These are phyloP conservation scores for Sinocyclocheilus rhinocerous DNA, from an alignment of 2,113 vertebrate species.

Conservation along the genomic window DNA sequence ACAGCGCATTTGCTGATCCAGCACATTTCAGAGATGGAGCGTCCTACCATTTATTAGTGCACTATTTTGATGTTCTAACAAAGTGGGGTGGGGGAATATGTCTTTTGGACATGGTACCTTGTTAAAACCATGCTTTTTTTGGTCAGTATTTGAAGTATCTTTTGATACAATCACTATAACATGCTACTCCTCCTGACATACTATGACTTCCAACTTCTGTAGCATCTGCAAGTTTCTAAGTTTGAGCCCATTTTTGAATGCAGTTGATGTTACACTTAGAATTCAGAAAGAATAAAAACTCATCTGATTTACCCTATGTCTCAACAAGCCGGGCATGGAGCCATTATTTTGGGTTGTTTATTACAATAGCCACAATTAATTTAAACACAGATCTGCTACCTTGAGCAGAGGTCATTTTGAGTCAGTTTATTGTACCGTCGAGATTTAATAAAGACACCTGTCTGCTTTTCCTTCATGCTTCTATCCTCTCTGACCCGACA, in stretches of 20 bases:
- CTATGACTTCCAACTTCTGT: background rate
- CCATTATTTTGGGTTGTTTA: constrained; percentile 11
- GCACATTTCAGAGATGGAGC: background rate
- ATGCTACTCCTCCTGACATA: background rate
- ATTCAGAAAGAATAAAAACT: background rate
- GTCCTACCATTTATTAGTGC: background rate
- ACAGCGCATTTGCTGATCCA: background rate
- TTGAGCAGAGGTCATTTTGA: constrained; percentile 16
- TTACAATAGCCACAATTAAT: background rate
- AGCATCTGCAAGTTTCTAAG: background rate
- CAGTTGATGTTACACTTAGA: background rate
- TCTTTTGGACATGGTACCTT: background rate
- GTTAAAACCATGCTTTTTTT: background rate
- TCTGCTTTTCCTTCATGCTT: background rate
- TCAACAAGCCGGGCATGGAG: background rate
- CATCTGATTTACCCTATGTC: background rate
- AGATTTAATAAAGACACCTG: background rate
- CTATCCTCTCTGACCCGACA: background rate
- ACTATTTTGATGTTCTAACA: background rate
- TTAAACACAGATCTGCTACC: background rate
- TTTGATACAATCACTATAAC: too few relatives aligned
- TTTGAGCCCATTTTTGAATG: background rate
- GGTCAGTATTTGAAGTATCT: background rate
- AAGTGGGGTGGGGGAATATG: background rate
- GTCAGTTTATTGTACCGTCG: background rate